Evolutionary conservation across 2,113 vertebrate species (phyloP).

Genomic region (Ammodytes dubius): DNA sequence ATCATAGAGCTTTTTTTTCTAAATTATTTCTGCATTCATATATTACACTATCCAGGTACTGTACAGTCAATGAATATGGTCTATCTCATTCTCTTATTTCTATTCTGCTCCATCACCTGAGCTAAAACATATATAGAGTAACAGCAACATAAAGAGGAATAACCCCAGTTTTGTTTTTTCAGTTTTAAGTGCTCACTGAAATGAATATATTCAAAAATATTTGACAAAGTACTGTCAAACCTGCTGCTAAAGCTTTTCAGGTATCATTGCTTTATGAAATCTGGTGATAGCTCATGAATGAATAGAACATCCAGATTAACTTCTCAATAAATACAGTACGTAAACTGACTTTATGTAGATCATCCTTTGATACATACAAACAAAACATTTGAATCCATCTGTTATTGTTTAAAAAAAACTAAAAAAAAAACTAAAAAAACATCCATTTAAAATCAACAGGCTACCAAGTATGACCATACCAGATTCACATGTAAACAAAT

Average conservation of each 20-base stretch:
- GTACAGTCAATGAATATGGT: constrained; percentile 70
- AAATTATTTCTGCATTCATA: constrained; percentile 71
- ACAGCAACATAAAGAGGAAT: constrained; percentile 39
- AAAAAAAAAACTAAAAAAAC: background rate
- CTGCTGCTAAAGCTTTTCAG: constrained; percentile 40
- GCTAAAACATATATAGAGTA: constrained; percentile 53
- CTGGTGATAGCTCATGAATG: constrained; percentile 70
- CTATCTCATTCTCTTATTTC: constrained; percentile 65
- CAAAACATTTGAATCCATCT: constrained; percentile 45
- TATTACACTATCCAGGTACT: constrained; percentile 68
- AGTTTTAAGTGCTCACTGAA: constrained; percentile 69
- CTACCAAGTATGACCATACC: constrained; percentile 21
- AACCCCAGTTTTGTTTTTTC: constrained; percentile 50
- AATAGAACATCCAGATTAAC: constrained; percentile 71
- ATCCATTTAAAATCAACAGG: constrained; percentile 5
- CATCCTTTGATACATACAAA: constrained; percentile 36
- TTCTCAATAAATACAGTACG: constrained; percentile 53
- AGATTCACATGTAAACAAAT: constrained; percentile 54
- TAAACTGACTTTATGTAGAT: constrained; percentile 30
- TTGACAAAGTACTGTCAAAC: constrained; percentile 35
- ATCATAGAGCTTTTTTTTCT: constrained; percentile 69
- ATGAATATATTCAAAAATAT: constrained; percentile 45
- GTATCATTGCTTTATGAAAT: constrained; percentile 56
- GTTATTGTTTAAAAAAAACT: constrained; percentile 39
- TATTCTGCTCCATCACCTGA: constrained; percentile 67